A percentile compares a stretch with the other conserved stretches of the same genome.
Conservation (phyloP, 2,113 vertebrate species). For the Dasypus novemcinctus region DNA sequence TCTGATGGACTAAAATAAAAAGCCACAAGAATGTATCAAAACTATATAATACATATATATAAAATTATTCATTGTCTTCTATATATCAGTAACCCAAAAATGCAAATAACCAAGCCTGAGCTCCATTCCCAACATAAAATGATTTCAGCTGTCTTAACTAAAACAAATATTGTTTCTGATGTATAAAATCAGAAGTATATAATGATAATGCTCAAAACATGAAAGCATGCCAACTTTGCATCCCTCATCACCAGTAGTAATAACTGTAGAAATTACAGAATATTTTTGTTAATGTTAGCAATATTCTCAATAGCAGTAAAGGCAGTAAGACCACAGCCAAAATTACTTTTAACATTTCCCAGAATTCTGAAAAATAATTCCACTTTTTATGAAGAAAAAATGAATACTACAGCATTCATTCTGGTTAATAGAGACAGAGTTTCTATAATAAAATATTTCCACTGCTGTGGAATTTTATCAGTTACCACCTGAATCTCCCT, state of each 20-base stretch:
- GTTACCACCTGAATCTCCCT: slow-evolving; percentile 32
- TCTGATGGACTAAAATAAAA: slow-evolving; percentile 20
- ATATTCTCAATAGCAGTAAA: slow-evolving; percentile 69
- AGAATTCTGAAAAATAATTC: slow-evolving; percentile 70
- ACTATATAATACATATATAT: not conserved
- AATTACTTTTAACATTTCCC: slow-evolving; percentile 63
- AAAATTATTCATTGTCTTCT: slow-evolving; percentile 33
- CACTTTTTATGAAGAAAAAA: slow-evolving; percentile 62
- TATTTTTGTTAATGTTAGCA: slow-evolving; percentile 67
- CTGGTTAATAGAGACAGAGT: slow-evolving; percentile 23
- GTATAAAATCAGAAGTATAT: slow-evolving; percentile 51
- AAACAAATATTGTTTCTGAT: slow-evolving; percentile 65
- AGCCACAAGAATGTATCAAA: not conserved
- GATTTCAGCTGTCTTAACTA: slow-evolving; percentile 54
- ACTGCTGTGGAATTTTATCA: slow-evolving; percentile 23
- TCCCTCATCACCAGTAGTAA: slow-evolving; percentile 74
- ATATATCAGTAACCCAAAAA: slow-evolving; percentile 4
- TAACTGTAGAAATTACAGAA: slow-evolving; percentile 75
- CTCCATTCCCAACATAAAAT: slow-evolving; percentile 43
- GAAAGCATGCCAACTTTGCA: slow-evolving; percentile 57
- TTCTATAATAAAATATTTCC: slow-evolving; percentile 49
- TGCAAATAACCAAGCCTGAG: slow-evolving; percentile 23
- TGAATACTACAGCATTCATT: slow-evolving; percentile 37
- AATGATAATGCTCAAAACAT: slow-evolving; percentile 60
- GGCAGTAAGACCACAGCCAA: slow-evolving; percentile 60